Conservation (phyloP, 2,888 invertebrate genomes). For the Helleia helle region DNA sequence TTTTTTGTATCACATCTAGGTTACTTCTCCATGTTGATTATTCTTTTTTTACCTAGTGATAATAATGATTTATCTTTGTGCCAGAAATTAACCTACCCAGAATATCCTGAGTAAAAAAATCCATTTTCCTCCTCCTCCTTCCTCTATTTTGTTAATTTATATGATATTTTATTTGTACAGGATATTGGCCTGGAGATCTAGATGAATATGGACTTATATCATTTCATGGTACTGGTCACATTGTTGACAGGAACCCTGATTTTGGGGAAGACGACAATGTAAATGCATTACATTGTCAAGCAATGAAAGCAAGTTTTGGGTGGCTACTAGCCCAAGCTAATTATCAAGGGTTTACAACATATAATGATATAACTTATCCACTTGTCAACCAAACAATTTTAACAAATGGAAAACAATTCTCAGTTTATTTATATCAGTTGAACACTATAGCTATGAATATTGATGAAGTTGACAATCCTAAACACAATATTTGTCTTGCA, state of each 20-base stretch:
- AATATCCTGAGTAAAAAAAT: too few species aligned
- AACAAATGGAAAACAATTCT: conserved; percentile 91
- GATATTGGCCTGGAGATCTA: conserved; percentile 88
- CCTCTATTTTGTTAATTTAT: background rate
- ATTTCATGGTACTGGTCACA: conserved; percentile 78
- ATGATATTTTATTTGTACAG: conserved; percentile 45
- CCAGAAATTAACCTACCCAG: too few species aligned
- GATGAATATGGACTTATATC: conserved; percentile 86
- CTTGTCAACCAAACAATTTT: conserved; percentile 90
- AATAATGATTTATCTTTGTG: too few species aligned
- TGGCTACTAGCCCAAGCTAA: conserved; percentile 87
- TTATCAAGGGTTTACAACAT: conserved; percentile 92
- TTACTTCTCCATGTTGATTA: too few species aligned
- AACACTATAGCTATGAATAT: conserved; percentile 85
- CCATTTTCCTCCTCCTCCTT: too few species aligned
- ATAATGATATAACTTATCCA: conserved; percentile 93
- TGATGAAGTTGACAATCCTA: conserved; percentile 73
- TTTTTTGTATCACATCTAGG: too few species aligned
- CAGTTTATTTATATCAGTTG: conserved; percentile 92
- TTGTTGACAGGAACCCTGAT: conserved; percentile 55
- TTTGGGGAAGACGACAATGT: conserved; percentile 71
- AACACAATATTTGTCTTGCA: conserved; percentile 87
- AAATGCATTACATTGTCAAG: conserved; percentile 82
- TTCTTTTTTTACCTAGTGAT: too few species aligned
- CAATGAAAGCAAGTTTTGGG: conserved; percentile 84